Evolutionary conservation across 2,888 invertebrate genomes (phyloP).

Genomic region (Ichneumoninae sp.): DNA sequence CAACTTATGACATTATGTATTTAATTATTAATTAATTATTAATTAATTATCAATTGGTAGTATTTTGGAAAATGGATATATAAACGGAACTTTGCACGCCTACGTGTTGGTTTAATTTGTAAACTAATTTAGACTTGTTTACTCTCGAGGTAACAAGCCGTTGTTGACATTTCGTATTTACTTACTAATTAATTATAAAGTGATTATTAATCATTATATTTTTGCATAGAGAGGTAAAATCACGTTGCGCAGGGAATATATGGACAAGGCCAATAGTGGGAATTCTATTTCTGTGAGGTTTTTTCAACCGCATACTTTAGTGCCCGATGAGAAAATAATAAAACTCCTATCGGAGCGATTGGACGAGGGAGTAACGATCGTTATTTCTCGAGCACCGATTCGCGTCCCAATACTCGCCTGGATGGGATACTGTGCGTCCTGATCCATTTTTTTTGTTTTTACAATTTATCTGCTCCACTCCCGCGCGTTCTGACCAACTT

Average conservation of each 20-base stretch:
- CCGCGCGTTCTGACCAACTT: too few species aligned
- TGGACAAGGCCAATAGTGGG: neutral
- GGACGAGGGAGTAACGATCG: neutral
- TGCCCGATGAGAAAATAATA: neutral
- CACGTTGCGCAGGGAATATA: neutral
- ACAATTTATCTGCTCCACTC: neutral
- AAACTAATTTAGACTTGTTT: conserved; percentile 2
- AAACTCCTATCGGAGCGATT: neutral
- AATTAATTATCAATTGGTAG: too few species aligned
- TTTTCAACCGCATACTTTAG: neutral
- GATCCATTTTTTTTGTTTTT: neutral
- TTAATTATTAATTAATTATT: too few species aligned
- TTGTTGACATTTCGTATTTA: neutral
- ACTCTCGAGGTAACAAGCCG: neutral
- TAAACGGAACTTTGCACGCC: neutral
- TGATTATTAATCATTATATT: too few species aligned
- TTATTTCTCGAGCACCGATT: neutral
- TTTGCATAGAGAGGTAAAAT: neutral
- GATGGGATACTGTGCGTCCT: neutral
- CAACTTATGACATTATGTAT: neutral
- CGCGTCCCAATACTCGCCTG: neutral
- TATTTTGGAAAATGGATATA: too few species aligned
- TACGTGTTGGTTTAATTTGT: neutral
- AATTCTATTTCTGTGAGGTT: neutral
- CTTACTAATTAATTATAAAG: too few species aligned